These are phyloP conservation scores for Morinoia aosen DNA, from an alignment of 2,888 invertebrate species.

Conservation along the genomic window DNA sequence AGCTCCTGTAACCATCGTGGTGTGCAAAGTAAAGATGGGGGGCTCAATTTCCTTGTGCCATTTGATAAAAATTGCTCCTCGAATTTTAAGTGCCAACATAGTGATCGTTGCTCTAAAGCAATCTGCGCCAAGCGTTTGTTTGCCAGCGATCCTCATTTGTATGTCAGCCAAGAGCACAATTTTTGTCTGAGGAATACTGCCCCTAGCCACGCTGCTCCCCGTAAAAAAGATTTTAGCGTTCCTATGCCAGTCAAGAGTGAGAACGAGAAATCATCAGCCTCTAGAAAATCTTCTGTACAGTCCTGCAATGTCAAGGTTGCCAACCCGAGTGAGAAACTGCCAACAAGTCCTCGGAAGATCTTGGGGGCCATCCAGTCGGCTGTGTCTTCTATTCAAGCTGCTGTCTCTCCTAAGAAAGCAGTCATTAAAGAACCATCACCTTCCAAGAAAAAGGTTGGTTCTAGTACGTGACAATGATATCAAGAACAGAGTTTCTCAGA, in stretches of 20 bases:
- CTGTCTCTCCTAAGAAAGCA: neutral
- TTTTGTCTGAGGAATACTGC: neutral
- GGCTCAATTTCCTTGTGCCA: neutral
- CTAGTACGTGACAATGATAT: neutral
- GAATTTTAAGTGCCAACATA: neutral
- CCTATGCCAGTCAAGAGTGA: neutral
- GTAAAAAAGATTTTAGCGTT: neutral
- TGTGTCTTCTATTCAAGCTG: slow-evolving; percentile 12
- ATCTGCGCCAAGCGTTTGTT: no score
- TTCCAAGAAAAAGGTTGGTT: neutral
- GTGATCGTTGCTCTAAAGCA: no score
- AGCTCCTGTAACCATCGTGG: neutral
- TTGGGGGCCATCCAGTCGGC: neutral
- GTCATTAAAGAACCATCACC: neutral
- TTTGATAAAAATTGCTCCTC: neutral
- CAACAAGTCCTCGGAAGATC: neutral
- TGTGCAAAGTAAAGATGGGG: neutral
- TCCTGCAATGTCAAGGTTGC: neutral
- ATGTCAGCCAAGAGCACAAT: neutral
- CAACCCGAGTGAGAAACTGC: neutral
- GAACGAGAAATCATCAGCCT: neutral
- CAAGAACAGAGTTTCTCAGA: neutral
- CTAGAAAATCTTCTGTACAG: neutral
- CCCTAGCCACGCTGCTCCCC: neutral
- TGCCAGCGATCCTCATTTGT: neutral